Evolutionary conservation across 2,888 invertebrate species (phyloP), one percentile per base, ranked within the genome.

Genomic region (Pherbina coryleti): DNA sequence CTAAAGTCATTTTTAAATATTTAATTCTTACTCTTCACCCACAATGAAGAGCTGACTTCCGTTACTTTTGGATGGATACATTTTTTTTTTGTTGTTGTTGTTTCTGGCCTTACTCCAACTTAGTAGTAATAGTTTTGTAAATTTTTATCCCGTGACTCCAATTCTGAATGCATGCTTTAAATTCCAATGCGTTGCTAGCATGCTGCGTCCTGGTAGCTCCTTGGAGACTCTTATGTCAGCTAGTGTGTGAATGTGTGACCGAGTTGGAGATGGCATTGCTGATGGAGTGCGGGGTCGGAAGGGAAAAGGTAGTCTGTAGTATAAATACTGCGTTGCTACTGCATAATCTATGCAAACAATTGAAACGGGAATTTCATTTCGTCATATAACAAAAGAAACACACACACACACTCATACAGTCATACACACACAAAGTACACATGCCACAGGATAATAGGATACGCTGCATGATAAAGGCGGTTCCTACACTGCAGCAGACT

Each of bases 301-400:
- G 49, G 49, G 67, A 19, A 67, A 55, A 44, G 11, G 22, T 69
- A 57, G 37, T 25, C 8, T 44, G 70, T 28, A 60, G 72, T 57
- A 31, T 28, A 76, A 37, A 69, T 69, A 60, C 57, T 67, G 37
- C 49, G 34, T 67, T 84, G 83, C 84, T 84, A 82, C 87, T 86
- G 86, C 86, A 86, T 86, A 86, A 86, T 84, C 85, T 87, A 83
- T 83, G 86, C 84, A 85, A 86, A 86, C 86, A 86, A 86, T 87
- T 87, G 85, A 85, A 85, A 86, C 82, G 82, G 85, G 83, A 84
- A 85, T 85, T 85, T 73, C 79, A 76, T 79, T 82, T 82, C 75
- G 81, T 75, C 77, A 62, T 78, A 77, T 76, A 79, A 82, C 83
- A 83, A 83, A 84, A 81, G 79, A 53, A 19, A 49, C 34, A 66